Conservation (phyloP, 2,888 invertebrate species). For the Morpho helenor region DNA sequence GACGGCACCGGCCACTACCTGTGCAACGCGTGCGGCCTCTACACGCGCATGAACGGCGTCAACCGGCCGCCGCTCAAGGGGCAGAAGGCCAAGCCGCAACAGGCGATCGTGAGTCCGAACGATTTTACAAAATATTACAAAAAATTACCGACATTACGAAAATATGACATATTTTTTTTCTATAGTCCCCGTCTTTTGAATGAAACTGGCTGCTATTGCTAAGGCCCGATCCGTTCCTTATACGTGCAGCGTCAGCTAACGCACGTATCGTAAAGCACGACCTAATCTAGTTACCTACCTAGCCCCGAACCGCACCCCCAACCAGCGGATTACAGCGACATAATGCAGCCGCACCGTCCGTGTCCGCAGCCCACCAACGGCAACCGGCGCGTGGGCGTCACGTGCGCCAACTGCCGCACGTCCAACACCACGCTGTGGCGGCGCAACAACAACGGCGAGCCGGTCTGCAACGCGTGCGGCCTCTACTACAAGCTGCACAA, state of each 20-base stretch:
- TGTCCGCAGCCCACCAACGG: constrained; percentile 73
- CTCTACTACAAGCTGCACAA: constrained; percentile 94
- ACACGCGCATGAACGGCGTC: constrained; percentile 84
- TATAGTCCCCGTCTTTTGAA: no score
- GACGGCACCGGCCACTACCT: constrained; percentile 99
- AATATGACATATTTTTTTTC: no score
- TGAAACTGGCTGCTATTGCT: no score
- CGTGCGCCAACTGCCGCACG: constrained; percentile 97
- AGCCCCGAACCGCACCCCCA: no score
- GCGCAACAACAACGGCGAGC: constrained; percentile 95
- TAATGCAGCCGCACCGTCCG: background rate
- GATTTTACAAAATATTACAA: no score
- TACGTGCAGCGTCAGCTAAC: no score
- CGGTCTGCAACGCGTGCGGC: constrained; percentile 99
- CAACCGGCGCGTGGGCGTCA: constrained; percentile 85
- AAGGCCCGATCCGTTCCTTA: no score
- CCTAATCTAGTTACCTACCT: no score
- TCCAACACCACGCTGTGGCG: constrained; percentile 97
- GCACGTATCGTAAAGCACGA: no score
- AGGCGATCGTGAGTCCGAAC: constrained; percentile 59
- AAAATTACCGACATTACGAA: no score
- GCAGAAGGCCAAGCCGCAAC: constrained; percentile 82
- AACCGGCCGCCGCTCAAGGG: constrained; percentile 86
- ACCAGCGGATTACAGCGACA: background rate
- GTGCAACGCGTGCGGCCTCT: constrained; percentile 99